Evolutionary conservation across 2,113 vertebrate genomes (phyloP).

Genomic region (Otus sunia): DNA sequence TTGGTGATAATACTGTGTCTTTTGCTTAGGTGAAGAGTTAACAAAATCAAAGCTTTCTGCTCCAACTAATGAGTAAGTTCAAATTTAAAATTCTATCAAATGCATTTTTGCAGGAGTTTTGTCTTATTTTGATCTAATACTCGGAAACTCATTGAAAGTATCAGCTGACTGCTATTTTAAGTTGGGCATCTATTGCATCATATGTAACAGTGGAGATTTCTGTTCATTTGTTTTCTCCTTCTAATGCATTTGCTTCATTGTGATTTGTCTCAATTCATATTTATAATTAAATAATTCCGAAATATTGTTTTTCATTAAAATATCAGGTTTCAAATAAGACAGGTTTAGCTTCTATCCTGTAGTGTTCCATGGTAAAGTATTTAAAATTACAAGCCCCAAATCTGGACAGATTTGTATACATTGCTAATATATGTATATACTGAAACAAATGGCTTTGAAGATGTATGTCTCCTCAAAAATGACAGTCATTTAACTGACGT

Average conservation of each 20-base stretch:
- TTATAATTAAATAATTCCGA: background rate
- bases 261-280: background rate
- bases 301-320: background rate
- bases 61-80: slow-evolving; percentile 87
- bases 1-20: slow-evolving; percentile 10
- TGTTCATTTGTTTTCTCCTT: background rate
- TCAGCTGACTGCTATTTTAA: background rate
- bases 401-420: background rate
- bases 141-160: background rate
- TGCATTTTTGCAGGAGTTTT: background rate
- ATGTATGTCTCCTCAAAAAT: background rate
- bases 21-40: slow-evolving; percentile 89
- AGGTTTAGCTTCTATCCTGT: background rate
- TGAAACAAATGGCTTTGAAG: background rate
- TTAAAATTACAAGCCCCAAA: background rate
- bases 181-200: background rate
- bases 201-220: background rate
- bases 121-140: background rate
- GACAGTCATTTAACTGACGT: background rate
- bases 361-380: background rate
- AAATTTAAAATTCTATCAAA: background rate
- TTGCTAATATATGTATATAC: background rate
- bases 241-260: background rate
- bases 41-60: slow-evolving; percentile 79
- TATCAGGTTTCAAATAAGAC: background rate